Evolutionary conservation across 1,140 invertebrate genomes (phyloP), one percentile per base, ranked within the genome.

Genomic region (Micrasema longulum): DNA sequence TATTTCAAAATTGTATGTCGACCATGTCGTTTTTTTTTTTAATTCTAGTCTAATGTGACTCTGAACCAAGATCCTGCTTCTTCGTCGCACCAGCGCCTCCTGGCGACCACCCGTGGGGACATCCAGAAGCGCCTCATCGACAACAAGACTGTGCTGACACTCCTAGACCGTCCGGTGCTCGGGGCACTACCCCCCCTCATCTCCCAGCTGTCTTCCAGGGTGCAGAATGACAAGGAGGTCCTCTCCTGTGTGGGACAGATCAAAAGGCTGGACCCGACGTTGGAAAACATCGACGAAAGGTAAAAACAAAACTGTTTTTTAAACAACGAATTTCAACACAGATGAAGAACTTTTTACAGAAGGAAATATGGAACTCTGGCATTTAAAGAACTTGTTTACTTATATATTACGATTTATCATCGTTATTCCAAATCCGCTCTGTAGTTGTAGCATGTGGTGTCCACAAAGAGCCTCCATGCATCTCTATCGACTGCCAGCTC

Each of bases 81-180:
- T 48, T 92, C 93, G 0, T 95, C 93, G 16, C 96, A 97, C 83
- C 96, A 97, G 82, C 85, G 95, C 35, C 89, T 96, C 31, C 84
- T 97, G 65, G 93, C 93, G 45, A 87, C 97, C 22, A 91, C 90
- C 43, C 91, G 94, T 77, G 87, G 88, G 4, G 92, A 94, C 77
- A 91, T 93, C 16, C 95, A 97, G 81, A 91, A 95, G 71, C 84
- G 96, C 3, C 85, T 97, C 14, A 97, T 97, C 76, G 95, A 96
- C 82, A 97, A 97, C 82, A 95, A 96, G 81, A 93, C 92, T 0
- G 82, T 97, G 20, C 84, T 96, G 48, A 96, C 95, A 74, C 91
- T 94, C 31, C 85, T 97, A 48, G 95, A 97, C 80, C 90, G 90
- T 76, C 87, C 88, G 16, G 85, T 86, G 0, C 71, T 89, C 71